Percentiles rank a stretch among this genome's conserved stretches.
Evolutionary conservation across 2,113 vertebrate genomes (phyloP).

Genomic region (Pterocles gutturalis): DNA sequence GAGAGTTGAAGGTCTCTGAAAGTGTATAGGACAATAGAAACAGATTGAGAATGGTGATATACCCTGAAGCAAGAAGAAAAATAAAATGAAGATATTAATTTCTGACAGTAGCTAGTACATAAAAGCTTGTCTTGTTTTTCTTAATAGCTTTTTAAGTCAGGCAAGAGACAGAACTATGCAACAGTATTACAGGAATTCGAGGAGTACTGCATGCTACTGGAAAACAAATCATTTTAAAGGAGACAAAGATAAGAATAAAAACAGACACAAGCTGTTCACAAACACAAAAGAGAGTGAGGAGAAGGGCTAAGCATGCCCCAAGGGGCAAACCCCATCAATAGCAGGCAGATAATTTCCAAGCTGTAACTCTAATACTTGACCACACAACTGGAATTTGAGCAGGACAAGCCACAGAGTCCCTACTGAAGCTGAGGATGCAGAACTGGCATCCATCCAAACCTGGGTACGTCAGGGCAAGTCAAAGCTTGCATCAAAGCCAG

Average conservation of each 20-base stretch:
- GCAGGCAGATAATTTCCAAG: neutral
- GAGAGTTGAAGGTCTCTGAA: neutral
- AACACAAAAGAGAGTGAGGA: neutral
- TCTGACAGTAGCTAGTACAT: neutral
- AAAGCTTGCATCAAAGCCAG: neutral
- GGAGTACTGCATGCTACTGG: rapidly evolving
- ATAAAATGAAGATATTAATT: neutral
- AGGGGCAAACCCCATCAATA: neutral
- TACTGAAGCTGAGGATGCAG: neutral
- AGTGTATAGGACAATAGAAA: neutral
- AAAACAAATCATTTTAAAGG: neutral
- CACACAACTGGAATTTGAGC: neutral
- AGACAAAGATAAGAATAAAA: neutral
- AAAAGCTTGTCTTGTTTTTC: neutral
- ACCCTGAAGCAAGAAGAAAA: neutral
- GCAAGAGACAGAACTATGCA: neutral
- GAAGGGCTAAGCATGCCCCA: neutral
- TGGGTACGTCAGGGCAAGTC: neutral
- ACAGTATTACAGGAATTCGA: neutral
- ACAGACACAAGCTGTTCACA: neutral
- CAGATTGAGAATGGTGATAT: neutral
- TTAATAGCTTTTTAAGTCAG: neutral
- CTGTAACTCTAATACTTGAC: neutral
- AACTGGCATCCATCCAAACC: neutral
- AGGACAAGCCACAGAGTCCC: neutral